Evolutionary conservation across 2,797 vertebrate genomes (phyloP), one percentile per base, ranked within the genome.

Genomic region (Cryptoprocta ferox): DNA sequence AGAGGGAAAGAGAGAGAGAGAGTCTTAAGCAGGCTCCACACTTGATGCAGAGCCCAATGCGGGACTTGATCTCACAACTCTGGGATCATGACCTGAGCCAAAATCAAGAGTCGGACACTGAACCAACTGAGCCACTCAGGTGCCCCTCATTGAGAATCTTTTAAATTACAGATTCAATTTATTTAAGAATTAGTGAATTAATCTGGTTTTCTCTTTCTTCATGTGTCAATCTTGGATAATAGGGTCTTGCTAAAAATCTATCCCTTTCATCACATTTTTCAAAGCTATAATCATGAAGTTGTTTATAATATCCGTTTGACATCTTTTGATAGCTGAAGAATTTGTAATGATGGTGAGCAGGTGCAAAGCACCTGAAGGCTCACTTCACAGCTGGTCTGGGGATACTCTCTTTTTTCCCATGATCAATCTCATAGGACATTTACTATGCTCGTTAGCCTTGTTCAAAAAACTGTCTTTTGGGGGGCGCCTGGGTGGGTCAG

Each of bases 91-190:
- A 59, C 56, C 56, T 59, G 56, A 59, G 21, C 21, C 8, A 24
- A 53, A 59, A 59, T 24, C 56, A 59, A 59, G 56, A 24, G 56
- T 59, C 8, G 8, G 56, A 24, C 7, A 9, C 56, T 59, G 53
- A 56, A 56, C 53, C 53, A 56, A 56, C 53, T 56, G 56, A 59
- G 8, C 56, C 56, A 59, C 21, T 24, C 56, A 59, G 56, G 56
- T 59, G 56, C 56, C 7, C 21, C 56, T 78, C 80, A 39, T 76
- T 76, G 79, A 35, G 37, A 83, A 84, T 24, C 4, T 65, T 91
- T 91, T 73, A 73, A 80, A 56, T 95, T 87, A n/a, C 6, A 91
- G 82, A 81, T 87, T 53, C 42, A 65, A 26, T 87, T 37, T 73
- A 28, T 30, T 94, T 90, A 68, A 50, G 56, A 30, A n/a, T 91